These are phyloP conservation scores for Pangasius sanitwongsei DNA, from an alignment of 2,797 vertebrate species.

Conservation along the genomic window DNA sequence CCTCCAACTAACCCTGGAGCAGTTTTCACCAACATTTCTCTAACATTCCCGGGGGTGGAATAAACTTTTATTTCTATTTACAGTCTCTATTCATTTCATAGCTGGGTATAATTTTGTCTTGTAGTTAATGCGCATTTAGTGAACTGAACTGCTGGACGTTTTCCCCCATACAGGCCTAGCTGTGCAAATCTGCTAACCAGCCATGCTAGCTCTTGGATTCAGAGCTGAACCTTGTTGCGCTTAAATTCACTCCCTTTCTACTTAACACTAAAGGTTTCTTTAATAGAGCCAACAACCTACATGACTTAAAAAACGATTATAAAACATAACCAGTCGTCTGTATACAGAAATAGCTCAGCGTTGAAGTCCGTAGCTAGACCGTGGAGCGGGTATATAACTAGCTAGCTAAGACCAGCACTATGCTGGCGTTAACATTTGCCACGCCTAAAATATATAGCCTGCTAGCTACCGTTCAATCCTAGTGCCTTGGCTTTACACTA, in stretches of 20 bases:
- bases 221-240: not conserved
- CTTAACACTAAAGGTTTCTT: not conserved
- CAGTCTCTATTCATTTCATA: not conserved
- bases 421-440: conserved; percentile 71
- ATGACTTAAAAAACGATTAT: not conserved
- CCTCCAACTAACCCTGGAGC: not conserved
- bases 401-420: conserved; percentile 46
- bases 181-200: not conserved
- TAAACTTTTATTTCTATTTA: not conserved
- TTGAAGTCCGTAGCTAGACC: not conserved
- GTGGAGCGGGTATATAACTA: not conserved
- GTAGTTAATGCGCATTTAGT: not conserved
- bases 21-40: not conserved
- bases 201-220: not conserved
- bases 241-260: not conserved
- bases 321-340: not conserved
- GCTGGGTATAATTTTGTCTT: not conserved
- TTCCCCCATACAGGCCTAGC: conserved; percentile 13
- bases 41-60: not conserved
- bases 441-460: conserved; percentile 67
- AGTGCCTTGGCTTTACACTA: not conserved
- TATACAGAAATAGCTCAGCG: not conserved
- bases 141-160: not conserved
- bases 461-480: conserved; percentile 10
- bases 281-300: not conserved